Evolutionary conservation across 2,888 invertebrate species (phyloP), one percentile per base, ranked within the genome.

Genomic region (Aleiodes leptofemur): DNA sequence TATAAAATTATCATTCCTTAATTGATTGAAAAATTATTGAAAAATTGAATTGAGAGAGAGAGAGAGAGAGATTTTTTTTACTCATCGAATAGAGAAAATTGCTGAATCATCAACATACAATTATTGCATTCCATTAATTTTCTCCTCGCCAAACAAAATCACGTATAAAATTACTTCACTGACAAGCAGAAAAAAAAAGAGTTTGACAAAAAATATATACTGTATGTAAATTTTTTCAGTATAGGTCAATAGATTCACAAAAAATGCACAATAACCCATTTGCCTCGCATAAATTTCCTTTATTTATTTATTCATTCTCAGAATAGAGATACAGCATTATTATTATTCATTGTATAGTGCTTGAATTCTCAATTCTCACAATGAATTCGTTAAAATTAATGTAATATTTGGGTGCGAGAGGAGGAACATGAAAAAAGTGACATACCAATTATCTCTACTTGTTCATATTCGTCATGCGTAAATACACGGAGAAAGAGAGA

Each of bases 401-500:
- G 64, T 48, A 43, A 48, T n/a, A 64, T 64, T 64, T 64, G 16
- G 34, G 16, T 56, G 14, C 8, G 9, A 64, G 23, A 64, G 23
- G 23, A 3, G 34, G 34, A 4, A 4, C 5, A 34, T 11, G 11
- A 38, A 31, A 16, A 43, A 61, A 9, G 43, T 61, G 38, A 64
- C 64, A 23, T 43, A 38, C 13, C 64, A 64, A 64, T 64, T 64
- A 64, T 64, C 48, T 48, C 16, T 13, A 48, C 64, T 64, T 48
- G 64, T 64, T 64, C 16, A 64, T 64, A 64, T 64, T 64, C 64
- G 43, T 8, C 34, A 34, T 43, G 43, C 64, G 64, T 64, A 48
- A 64, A 43, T 43, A 64, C 48, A 48, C 9, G 43, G 11, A 23
- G 23, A 64, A 14, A 14, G 9, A n/a, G n/a, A 31, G 6, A 9